Base-by-base conservation (phyloP, 2,888 invertebrate genomes). In the Drosophila fungiperda region DNA sequence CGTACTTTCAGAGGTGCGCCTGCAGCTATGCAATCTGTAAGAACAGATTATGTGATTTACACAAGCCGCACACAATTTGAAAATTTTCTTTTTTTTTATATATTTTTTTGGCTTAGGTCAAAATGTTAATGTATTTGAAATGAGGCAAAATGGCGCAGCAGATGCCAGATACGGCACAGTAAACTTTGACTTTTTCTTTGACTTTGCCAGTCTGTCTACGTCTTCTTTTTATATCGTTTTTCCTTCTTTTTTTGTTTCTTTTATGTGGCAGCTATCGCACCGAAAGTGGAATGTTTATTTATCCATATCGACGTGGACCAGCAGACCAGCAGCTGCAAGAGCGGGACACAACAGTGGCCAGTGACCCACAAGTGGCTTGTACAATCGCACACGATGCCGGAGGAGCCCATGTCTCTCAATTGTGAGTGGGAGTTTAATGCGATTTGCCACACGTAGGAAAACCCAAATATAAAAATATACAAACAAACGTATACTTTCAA, bases 61-160 rank as follows among this genome's bases (percentile, higher is more conserved):
- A 70, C 85, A 80, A 73, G 59, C 70, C 70, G 69, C 58, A 73
- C 68, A 74, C 62, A 82, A 74, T 78, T 89, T 71, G 72, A 85
- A 80, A 88, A n/a, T n/a, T n/a, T n/a, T n/a, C n/a, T 45, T 45
- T 15, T 23, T 45, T 45, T 8, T 23, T 23, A 20, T 45, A 23
- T 40, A 40, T 54, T 53, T 32, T 42, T n/a, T 7, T 55, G n/a
- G 48, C 65, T 76, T 85, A 87, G 88, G 89, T 89, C 86, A 87
- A 76, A 89, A 89, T 89, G 83, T 87, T 89, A 89, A 86, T 86
- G 88, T 86, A 85, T 89, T 86, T 89, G 78, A 89, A 85, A 82
- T 87, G 82, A 84, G 73, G 60, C 76, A 17, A 55, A 79, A 72
- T 68, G 57, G 48, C 61, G 55, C 58, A 74, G 69, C 65, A 82